Base-by-base conservation (phyloP, 2,888 invertebrate genomes). In the Lasioglossum oenotherae region DNA sequence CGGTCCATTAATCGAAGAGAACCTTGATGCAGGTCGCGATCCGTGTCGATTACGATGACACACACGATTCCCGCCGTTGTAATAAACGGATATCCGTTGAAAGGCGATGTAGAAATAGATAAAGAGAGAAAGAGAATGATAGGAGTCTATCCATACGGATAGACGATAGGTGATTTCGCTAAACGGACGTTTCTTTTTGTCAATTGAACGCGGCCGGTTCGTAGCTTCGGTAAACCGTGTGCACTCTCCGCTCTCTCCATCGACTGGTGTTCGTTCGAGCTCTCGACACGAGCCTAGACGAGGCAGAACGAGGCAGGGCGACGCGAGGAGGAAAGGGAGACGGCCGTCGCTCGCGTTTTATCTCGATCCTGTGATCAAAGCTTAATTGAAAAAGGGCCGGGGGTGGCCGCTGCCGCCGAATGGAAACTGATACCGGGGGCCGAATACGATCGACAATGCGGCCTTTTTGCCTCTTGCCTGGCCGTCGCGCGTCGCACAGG, bases 311-410 rank as follows among this genome's bases (percentile, higher is more conserved):
- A 31, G 31, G 31, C 31, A 27, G 27, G 5, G 12, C 60, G 60
- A 60, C 27, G 4, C 60, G 27, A 5, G 60, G 60, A 27, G 60
- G 2, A 23, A 27, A 27, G 27, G 31, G 60, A 60, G 60, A 16
- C 14, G 16, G 27, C 27, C 60, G 80, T 81, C 85, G 89, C 77
- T 41, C 86, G 85, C 86, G 87, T 88, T 90, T 86, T 89, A 90
- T 89, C 87, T 84, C 85, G 88, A 81, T 81, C 86, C 87, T 85
- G 87, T 91, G 92, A 92, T 93, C 91, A 92, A 92, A 93, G 92
- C 91, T 93, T 93, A 91, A 93, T 93, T 93, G 93, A 91, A 93
- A 93, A 92, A 91, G 91, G 88, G 88, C 87, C 80, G 87, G 84
- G 78, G 87, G 81, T 84, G 69, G 67, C 79, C 71, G 14, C 35